phyloP scores from a whole-genome alignment of 2,797 vertebrate species.

The Acanthis flammea region DNA sequence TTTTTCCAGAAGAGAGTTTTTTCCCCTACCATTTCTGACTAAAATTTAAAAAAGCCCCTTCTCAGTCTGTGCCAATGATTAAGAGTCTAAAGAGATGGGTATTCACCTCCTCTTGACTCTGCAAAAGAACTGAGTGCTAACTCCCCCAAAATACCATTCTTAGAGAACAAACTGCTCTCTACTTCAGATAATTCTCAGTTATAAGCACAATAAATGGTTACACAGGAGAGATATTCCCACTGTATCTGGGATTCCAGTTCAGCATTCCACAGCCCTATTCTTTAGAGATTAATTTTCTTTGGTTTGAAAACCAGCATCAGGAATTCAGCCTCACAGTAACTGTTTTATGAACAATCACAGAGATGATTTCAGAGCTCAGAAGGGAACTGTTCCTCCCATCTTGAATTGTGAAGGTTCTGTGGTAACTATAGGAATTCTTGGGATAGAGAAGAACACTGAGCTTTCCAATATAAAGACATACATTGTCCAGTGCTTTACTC shows the following conservation, averaged over 20 bases:
- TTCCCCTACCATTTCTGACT: not conserved
- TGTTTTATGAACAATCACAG: not conserved
- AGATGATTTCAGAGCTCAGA: not conserved
- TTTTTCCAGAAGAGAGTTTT: not conserved
- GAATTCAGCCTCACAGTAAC: not conserved
- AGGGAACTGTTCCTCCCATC: not conserved
- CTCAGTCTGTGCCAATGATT: not conserved
- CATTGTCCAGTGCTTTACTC: not conserved
- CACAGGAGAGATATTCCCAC: slow-evolving; percentile 10
- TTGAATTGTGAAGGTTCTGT: slow-evolving; percentile 12
- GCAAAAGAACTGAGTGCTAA: not conserved
- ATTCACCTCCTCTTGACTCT: not conserved
- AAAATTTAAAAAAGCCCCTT: not conserved
- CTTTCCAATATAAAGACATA: not conserved
- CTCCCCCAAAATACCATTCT: not conserved
- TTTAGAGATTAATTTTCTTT: slow-evolving; percentile 39
- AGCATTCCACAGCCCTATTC: not conserved
- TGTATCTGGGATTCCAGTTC: not conserved
- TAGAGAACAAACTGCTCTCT: not conserved
- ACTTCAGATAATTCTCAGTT: not conserved
- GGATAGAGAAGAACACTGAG: not conserved
- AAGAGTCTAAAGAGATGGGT: not conserved
- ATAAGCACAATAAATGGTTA: slow-evolving; percentile 4
- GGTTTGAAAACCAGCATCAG: slow-evolving; percentile 16
- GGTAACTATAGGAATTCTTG: not conserved